phyloP scores from a whole-genome alignment of 2,888 invertebrate species.

The Cyclophora albipunctata region DNA sequence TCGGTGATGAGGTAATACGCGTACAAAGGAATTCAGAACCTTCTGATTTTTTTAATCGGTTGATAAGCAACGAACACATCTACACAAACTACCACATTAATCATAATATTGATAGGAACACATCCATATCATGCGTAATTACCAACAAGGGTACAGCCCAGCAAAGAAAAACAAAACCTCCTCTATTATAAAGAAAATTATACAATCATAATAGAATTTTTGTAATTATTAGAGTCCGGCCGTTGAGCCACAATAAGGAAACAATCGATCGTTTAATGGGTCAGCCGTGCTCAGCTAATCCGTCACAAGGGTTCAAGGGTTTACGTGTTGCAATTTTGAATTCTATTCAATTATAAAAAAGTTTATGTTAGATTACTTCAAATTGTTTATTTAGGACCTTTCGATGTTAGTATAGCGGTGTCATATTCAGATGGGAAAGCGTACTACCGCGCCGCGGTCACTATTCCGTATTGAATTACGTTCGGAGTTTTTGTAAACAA shows the following conservation, averaged over 20 bases:
- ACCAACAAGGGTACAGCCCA: too few species aligned
- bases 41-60: too few species aligned
- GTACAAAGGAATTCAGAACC: too few species aligned
- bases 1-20: too few species aligned
- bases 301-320: conserved; percentile 50
- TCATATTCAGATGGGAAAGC: conserved; percentile 74
- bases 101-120: too few species aligned
- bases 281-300: conserved; percentile 70
- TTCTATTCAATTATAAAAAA: conserved; percentile 42
- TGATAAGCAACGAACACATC: too few species aligned
- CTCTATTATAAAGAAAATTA: conserved; percentile 1
- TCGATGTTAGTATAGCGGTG: conserved; percentile 42
- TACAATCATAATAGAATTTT: conserved; percentile 31
- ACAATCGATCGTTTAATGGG: conserved; percentile 75
- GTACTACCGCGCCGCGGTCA: conserved; percentile 70
- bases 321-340: conserved; percentile 40
- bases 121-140: too few species aligned
- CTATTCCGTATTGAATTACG: conserved; percentile 66
- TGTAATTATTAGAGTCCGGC: conserved; percentile 50
- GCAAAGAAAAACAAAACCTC: too few species aligned
- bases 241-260: conserved; percentile 65
- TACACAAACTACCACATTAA: too few species aligned
- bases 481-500: conserved; percentile 58
- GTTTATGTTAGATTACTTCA: conserved; percentile 35
- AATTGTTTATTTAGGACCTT: conserved; percentile 41